Conservation (phyloP, 2,888 invertebrate species). For the Bibio marci region DNA sequence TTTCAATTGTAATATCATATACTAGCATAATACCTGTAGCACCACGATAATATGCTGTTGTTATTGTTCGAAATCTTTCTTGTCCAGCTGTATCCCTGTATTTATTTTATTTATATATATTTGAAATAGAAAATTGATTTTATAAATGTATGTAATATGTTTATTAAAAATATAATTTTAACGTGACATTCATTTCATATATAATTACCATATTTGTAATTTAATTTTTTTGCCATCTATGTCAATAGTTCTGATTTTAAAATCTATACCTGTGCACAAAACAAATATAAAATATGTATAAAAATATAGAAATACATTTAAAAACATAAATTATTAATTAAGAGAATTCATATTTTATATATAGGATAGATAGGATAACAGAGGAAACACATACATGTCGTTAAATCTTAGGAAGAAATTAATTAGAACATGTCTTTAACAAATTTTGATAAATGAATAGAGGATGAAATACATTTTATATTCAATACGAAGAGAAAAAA, state of each 20-base stretch:
- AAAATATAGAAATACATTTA: background rate
- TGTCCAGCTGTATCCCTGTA: slow-evolving; percentile 96
- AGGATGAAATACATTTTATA: too few relatives aligned
- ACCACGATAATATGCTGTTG: slow-evolving; percentile 98
- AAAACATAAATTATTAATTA: background rate
- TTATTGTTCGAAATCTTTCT: slow-evolving; percentile 96
- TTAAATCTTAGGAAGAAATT: too few relatives aligned
- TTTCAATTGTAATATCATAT: slow-evolving; percentile 98
- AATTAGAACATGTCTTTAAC: too few relatives aligned
- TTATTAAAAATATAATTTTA: too few relatives aligned
- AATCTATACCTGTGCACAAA: slow-evolving; percentile 72
- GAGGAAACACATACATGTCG: too few relatives aligned
- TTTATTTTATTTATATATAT: background rate
- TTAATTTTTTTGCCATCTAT: slow-evolving; percentile 97
- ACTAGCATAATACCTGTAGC: slow-evolving; percentile 99
- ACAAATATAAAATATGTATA: slow-evolving; percentile 2
- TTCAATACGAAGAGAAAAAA: too few relatives aligned
- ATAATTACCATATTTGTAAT: slow-evolving; percentile 97
- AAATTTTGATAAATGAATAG: too few relatives aligned
- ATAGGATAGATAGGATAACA: too few relatives aligned
- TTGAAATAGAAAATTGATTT: too few relatives aligned
- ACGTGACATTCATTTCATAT: slow-evolving; percentile 23
- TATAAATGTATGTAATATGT: too few relatives aligned
- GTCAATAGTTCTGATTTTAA: slow-evolving; percentile 97
- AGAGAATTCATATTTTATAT: too few relatives aligned